Conservation (phyloP, 37 sponge, comb jelly and placozoan genomes). For the Haliclona indistincta region DNA sequence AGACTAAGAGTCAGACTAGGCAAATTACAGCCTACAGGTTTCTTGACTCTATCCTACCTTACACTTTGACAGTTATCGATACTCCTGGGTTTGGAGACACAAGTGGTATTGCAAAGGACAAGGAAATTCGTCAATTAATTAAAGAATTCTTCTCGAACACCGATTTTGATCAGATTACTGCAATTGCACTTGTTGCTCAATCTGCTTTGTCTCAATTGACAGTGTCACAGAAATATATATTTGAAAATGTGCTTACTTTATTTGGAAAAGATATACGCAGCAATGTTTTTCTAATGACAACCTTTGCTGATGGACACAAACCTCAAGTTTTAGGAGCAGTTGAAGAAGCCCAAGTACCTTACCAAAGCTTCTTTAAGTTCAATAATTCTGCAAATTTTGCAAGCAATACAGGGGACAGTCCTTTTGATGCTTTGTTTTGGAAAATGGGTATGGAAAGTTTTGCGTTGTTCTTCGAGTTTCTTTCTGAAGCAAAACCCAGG, state of each 20-base stretch:
- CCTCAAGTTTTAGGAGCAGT: constrained; percentile 63
- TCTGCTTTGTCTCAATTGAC: constrained; percentile 62
- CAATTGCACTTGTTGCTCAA: constrained; percentile 68
- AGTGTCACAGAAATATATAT: constrained; percentile 60
- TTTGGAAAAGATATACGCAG: constrained; percentile 55
- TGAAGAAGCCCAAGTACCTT: constrained; percentile 39
- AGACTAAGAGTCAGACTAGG: constrained; percentile 52
- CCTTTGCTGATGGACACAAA: constrained; percentile 70
- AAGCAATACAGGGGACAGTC: neutral
- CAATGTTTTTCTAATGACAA: constrained; percentile 72
- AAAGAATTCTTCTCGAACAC: constrained; percentile 49
- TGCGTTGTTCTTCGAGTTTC: constrained; percentile 40
- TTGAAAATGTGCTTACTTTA: constrained; percentile 59
- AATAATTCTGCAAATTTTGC: constrained; percentile 59
- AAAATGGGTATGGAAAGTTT: constrained; percentile 62
- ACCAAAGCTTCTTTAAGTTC: constrained; percentile 44
- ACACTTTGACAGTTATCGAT: constrained; percentile 68
- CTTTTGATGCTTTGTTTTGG: constrained; percentile 68
- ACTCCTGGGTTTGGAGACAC: constrained; percentile 87
- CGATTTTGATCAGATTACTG: constrained; percentile 61
- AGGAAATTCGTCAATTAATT: constrained; percentile 31
- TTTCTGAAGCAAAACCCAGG: neutral
- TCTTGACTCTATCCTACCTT: constrained; percentile 16
- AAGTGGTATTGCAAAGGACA: constrained; percentile 49
- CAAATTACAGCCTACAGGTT: constrained; percentile 50